phyloP scores from a whole-genome alignment of 2,113 vertebrate genomes.

The Synchiropus splendidus region DNA sequence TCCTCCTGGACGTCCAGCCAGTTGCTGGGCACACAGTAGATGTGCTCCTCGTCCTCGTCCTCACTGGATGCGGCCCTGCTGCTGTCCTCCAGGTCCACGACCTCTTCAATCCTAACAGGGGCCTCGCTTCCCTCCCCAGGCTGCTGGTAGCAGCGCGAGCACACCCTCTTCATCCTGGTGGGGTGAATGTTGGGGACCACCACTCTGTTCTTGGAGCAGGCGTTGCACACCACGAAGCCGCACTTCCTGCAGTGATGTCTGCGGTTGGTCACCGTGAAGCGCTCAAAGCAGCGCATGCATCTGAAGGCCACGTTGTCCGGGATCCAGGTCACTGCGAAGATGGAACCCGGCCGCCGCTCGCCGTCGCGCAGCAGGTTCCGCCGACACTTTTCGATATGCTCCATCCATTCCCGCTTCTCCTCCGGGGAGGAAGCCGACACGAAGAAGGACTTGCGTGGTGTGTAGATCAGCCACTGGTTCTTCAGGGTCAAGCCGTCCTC shows the following conservation, averaged over 20 bases:
- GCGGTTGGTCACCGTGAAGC: slow-evolving; percentile 70
- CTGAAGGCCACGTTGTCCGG: slow-evolving; percentile 76
- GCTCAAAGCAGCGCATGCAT: slow-evolving; percentile 82
- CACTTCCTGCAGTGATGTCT: slow-evolving; percentile 86
- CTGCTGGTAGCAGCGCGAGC: slow-evolving; percentile 67
- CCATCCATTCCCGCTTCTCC: slow-evolving; percentile 81
- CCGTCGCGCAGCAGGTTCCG: slow-evolving; percentile 53
- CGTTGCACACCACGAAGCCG: slow-evolving; percentile 78
- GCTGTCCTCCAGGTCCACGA: neutral
- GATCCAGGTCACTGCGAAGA: slow-evolving; percentile 77
- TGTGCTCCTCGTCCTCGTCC: slow-evolving; percentile 49
- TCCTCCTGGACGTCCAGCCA: slow-evolving; percentile 47
- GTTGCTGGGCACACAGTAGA: slow-evolving; percentile 27
- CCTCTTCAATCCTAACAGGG: no score
- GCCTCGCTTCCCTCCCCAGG: neutral
- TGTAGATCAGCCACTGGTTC: slow-evolving; percentile 87
- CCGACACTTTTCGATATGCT: slow-evolving; percentile 74
- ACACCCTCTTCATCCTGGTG: slow-evolving; percentile 73
- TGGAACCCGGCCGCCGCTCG: slow-evolving; percentile 26
- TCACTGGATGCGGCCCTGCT: slow-evolving; percentile 53
- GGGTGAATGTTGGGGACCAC: slow-evolving; percentile 70
- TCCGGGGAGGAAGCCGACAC: slow-evolving; percentile 69
- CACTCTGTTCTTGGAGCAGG: slow-evolving; percentile 72
- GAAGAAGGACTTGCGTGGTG: slow-evolving; percentile 83
- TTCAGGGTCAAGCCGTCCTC: slow-evolving; percentile 66